phyloP scores from a whole-genome alignment of 1,140 invertebrate species.

The Orius insidiosus region DNA sequence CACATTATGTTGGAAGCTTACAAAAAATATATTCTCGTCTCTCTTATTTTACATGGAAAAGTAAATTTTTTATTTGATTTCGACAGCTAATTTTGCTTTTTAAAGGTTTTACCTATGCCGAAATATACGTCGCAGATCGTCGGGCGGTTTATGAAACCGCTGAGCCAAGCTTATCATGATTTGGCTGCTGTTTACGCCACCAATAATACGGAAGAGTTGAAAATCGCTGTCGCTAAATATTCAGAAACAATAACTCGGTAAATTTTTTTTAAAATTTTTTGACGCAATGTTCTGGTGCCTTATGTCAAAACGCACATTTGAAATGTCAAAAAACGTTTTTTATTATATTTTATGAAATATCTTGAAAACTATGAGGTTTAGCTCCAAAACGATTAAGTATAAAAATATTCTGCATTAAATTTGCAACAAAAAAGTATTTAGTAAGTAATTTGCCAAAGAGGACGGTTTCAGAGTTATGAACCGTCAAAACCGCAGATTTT shows the following conservation, averaged over 20 bases:
- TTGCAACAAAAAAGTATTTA: too few relatives aligned
- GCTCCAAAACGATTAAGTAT: too few relatives aligned
- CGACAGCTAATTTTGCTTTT: neutral
- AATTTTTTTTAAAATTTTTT: too few relatives aligned
- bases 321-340: too few relatives aligned
- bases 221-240: constrained; percentile 53
- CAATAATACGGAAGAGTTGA: constrained; percentile 55
- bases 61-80: constrained; percentile 26
- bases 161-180: constrained; percentile 82
- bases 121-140: constrained; percentile 87
- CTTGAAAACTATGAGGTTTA: too few relatives aligned
- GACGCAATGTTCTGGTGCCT: too few relatives aligned
- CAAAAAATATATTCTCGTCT: constrained; percentile 88
- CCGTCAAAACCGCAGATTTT: too few relatives aligned
- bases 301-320: too few relatives aligned
- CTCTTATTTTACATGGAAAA: constrained; percentile 80
- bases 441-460: too few relatives aligned
- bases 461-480: too few relatives aligned
- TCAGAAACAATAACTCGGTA: constrained; percentile 52
- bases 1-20: constrained; percentile 94
- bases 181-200: constrained; percentile 63
- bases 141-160: constrained; percentile 72
- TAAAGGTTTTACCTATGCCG: constrained; percentile 58
- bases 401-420: too few relatives aligned
- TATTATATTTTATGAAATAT: too few relatives aligned